phyloP scores from a whole-genome alignment of 2,113 vertebrate genomes.

The Montifringilla adamsi region DNA sequence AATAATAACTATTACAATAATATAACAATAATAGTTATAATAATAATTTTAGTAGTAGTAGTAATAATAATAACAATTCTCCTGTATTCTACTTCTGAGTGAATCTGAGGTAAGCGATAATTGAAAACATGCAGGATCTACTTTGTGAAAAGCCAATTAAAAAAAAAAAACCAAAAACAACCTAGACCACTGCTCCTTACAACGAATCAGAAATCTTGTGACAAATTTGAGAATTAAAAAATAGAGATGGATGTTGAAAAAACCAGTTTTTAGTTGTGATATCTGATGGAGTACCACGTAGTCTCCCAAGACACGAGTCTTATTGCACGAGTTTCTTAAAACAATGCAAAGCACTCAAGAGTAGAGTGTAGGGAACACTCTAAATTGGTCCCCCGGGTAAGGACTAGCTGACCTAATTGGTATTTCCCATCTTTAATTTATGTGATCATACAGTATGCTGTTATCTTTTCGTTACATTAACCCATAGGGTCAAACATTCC shows the following conservation, averaged over 20 bases:
- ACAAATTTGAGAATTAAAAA: not conserved
- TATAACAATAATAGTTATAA: no score
- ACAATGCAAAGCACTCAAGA: slow-evolving; percentile 58
- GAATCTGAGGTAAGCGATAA: not conserved
- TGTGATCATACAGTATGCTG: slow-evolving; percentile 56
- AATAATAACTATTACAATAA: no score
- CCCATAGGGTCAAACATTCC: slow-evolving; percentile 43
- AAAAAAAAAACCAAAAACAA: not conserved
- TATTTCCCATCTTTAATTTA: slow-evolving; percentile 66
- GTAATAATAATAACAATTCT: no score
- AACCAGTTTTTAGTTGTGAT: not conserved
- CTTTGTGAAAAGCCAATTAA: not conserved
- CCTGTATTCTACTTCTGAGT: not conserved
- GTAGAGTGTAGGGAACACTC: slow-evolving; percentile 12
- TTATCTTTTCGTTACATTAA: slow-evolving; percentile 69
- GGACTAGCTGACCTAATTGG: slow-evolving; percentile 60
- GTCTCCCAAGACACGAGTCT: not conserved
- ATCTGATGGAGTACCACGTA: not conserved
- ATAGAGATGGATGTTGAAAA: not conserved
- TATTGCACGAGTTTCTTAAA: slow-evolving; percentile 21
- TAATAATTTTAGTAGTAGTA: no score
- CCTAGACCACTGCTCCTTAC: not conserved
- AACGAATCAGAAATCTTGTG: not conserved
- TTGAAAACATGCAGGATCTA: not conserved
- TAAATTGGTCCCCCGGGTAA: slow-evolving; percentile 45